These are phyloP conservation scores for Antigone vipio DNA, from an alignment of 2,113 vertebrate genomes.

Conservation along the genomic window DNA sequence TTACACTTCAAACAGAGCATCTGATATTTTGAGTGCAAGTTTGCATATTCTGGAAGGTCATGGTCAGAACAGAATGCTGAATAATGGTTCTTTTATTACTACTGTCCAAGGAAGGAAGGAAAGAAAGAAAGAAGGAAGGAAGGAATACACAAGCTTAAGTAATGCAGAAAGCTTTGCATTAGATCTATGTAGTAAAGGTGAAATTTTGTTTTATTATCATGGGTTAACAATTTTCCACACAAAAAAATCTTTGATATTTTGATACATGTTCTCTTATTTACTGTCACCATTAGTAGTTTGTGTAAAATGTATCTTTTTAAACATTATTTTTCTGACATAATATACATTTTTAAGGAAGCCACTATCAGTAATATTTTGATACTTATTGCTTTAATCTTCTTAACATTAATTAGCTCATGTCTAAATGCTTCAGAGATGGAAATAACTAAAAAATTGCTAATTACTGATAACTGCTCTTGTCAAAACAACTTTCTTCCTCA, in stretches of 20 bases:
- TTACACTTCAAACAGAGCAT: neutral
- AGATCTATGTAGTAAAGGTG: neutral
- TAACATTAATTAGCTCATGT: neutral
- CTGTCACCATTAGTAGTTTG: neutral
- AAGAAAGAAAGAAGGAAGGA: neutral
- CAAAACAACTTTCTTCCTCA: neutral
- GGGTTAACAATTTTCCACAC: neutral
- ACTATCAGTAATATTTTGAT: neutral
- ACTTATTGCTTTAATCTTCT: neutral
- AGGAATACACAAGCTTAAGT: neutral
- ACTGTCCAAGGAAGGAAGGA: neutral
- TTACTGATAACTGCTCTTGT: neutral
- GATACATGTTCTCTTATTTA: neutral
- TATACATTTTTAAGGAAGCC: neutral
- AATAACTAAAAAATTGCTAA: neutral
- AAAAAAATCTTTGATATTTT: neutral
- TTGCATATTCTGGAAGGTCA: neutral
- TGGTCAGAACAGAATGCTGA: neutral
- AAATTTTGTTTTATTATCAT: neutral
- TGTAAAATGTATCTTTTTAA: neutral
- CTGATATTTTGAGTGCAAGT: neutral
- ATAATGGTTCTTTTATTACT: neutral
- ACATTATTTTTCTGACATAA: neutral
- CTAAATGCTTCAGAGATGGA: neutral
- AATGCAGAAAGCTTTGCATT: neutral